phyloP scores from a whole-genome alignment of 2,888 invertebrate genomes.

The Lacanobia oleracea region DNA sequence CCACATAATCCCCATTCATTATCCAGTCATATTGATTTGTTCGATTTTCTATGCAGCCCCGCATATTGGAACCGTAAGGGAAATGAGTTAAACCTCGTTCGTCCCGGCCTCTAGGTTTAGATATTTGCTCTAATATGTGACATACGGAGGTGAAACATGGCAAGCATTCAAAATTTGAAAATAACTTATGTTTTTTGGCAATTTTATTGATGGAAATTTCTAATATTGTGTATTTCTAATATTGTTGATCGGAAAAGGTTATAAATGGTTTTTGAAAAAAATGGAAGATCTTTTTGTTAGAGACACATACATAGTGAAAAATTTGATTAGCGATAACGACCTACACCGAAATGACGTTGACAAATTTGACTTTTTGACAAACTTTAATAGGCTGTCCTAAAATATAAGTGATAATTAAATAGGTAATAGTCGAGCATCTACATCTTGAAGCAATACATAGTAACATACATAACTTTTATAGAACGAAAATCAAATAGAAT shows the following conservation, averaged over 20 bases:
- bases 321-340: no score
- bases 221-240: background rate
- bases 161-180: slow-evolving; percentile 9
- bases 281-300: no score
- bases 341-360: no score
- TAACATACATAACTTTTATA: background rate
- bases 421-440: background rate
- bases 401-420: no score
- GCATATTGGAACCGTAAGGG: slow-evolving; percentile 85
- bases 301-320: no score
- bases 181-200: no score
- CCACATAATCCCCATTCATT: slow-evolving; percentile 75
- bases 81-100: slow-evolving; percentile 89
- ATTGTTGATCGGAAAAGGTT: background rate
- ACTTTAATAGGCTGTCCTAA: no score
- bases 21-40: slow-evolving; percentile 75
- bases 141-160: slow-evolving; percentile 62
- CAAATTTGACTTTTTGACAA: no score
- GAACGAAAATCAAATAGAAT: background rate
- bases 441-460: no score
- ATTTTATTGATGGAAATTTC: background rate
- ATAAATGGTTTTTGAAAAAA: no score
- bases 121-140: slow-evolving; percentile 78
- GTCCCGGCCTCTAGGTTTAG: slow-evolving; percentile 81
- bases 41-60: slow-evolving; percentile 81